Evolutionary conservation across 2,113 vertebrate genomes (phyloP).

Genomic region (Panthera leo): DNA sequence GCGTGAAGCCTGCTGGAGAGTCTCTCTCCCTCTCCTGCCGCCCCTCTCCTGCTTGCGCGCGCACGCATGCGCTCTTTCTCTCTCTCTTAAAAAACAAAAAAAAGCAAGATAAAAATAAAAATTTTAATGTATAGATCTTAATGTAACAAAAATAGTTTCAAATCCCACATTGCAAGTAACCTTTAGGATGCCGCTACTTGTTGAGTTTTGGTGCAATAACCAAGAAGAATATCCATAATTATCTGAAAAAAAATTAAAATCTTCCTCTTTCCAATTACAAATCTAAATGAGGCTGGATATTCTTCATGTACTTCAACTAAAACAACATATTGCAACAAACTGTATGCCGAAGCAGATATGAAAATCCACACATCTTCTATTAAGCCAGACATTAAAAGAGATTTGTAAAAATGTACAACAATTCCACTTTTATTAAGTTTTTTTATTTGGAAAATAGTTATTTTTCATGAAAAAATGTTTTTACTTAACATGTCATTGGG

Average conservation of each 20-base stretch:
- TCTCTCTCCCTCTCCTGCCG: too few species aligned
- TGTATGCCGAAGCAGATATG: not conserved
- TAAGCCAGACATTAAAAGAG: not conserved
- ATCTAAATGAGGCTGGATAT: not conserved
- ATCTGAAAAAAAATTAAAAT: slow-evolving; percentile 40
- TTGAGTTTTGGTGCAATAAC: not conserved
- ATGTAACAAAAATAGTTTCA: slow-evolving; percentile 7
- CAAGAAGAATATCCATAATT: not conserved
- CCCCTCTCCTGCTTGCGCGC: too few species aligned
- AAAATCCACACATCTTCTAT: not conserved
- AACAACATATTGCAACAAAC: not conserved
- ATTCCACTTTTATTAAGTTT: not conserved
- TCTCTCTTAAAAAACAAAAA: not conserved
- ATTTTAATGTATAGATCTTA: slow-evolving; percentile 23
- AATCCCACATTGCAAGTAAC: not conserved
- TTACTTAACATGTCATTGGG: not conserved
- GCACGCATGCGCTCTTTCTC: too few species aligned
- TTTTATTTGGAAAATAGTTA: not conserved
- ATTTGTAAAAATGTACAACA: not conserved
- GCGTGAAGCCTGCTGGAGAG: too few species aligned
- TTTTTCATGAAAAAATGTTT: not conserved
- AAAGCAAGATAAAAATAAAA: not conserved
- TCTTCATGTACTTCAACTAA: slow-evolving; percentile 17
- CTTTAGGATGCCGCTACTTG: not conserved
- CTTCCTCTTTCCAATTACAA: not conserved